These are phyloP conservation scores for Macrochelys suwanniensis DNA, from an alignment of 2,797 vertebrate species.

Conservation along the genomic window DNA sequence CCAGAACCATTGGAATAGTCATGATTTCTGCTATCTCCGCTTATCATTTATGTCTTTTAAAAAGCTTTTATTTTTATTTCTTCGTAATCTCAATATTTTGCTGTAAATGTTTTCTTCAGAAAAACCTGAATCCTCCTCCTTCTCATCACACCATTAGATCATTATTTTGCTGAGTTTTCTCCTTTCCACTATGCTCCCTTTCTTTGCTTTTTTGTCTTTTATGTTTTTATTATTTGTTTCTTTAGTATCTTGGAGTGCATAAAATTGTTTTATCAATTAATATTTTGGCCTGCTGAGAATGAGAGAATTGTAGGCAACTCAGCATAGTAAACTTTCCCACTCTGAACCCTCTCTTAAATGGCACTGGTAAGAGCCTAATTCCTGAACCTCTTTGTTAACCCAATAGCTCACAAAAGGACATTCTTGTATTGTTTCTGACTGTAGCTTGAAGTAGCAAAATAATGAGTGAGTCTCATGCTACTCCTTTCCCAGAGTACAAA, in stretches of 20 bases:
- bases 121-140: no score
- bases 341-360: not conserved
- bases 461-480: not conserved
- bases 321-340: not conserved
- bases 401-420: not conserved
- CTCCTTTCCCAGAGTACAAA: not conserved
- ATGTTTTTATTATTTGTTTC: not conserved
- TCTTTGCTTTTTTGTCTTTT: not conserved
- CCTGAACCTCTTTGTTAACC: not conserved
- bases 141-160: no score
- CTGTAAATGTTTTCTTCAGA: no score
- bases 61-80: no score
- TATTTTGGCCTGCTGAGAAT: constrained; percentile 3
- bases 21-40: no score
- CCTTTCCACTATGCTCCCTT: not conserved
- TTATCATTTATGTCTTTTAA: no score
- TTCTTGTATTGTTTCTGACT: not conserved
- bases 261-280: not conserved
- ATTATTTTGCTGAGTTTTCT: not conserved
- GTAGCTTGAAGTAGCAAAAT: not conserved
- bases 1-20: no score
- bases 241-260: not conserved
- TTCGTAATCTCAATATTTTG: no score
- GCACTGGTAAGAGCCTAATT: constrained; percentile 5
- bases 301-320: not conserved